A percentile compares a stretch with the other conserved stretches of the same genome.
Evolutionary conservation across 2,113 vertebrate genomes (phyloP).

Genomic region (Falco punctatus): DNA sequence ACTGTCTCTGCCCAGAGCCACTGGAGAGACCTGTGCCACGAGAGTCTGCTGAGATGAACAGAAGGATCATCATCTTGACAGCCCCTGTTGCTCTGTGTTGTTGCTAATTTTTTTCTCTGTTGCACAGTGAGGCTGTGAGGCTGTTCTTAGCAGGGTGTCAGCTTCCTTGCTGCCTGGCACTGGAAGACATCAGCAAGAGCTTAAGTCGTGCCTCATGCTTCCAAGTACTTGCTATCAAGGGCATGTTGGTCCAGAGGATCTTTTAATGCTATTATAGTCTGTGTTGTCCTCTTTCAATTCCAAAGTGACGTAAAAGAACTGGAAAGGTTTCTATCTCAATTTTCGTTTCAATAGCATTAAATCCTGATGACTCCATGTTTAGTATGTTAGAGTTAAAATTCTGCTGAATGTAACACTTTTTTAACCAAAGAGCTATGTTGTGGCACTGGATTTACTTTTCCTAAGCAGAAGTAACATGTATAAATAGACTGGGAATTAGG

Average conservation of each 20-base stretch:
- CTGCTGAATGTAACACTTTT: slow-evolving; percentile 29
- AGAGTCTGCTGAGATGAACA: neutral
- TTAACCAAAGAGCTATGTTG: slow-evolving; percentile 11
- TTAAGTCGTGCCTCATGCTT: neutral
- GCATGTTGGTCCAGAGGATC: slow-evolving; percentile 1
- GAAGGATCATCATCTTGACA: neutral
- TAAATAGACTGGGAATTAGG: neutral
- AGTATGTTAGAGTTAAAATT: slow-evolving; percentile 40
- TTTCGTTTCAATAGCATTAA: slow-evolving; percentile 25
- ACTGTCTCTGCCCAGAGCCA: neutral
- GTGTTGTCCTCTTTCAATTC: slow-evolving; percentile 18
- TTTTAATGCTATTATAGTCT: neutral
- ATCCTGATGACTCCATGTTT: neutral
- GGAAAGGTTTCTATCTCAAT: slow-evolving; percentile 38
- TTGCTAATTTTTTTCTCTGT: neutral
- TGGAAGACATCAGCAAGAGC: slow-evolving; percentile 13
- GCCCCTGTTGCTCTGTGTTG: neutral
- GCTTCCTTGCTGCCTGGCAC: neutral
- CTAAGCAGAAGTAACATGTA: neutral
- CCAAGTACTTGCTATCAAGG: neutral
- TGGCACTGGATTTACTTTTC: slow-evolving; percentile 28
- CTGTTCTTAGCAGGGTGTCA: neutral
- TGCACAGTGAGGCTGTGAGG: neutral
- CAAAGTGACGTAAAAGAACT: slow-evolving; percentile 22
- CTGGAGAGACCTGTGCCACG: neutral